Percentiles rank a stretch among this genome's conserved stretches.
These are phyloP conservation scores for Struthidea cinerea DNA, from an alignment of 2,113 vertebrate genomes.

Conservation along the genomic window DNA sequence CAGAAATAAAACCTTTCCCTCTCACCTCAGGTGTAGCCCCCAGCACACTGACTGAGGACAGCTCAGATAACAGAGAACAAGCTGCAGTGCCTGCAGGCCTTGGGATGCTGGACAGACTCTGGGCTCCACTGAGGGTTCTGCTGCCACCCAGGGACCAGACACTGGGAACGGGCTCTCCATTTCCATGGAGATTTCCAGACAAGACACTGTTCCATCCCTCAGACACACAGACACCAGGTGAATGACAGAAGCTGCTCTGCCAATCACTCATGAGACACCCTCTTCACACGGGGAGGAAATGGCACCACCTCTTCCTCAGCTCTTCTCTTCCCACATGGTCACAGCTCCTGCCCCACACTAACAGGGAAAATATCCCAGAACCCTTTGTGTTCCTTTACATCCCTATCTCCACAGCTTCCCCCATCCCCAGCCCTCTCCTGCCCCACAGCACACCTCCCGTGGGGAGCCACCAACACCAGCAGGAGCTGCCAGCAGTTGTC, in stretches of 20 bases:
- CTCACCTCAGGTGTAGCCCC: neutral
- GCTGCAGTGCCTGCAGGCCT: neutral
- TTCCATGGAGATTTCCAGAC: neutral
- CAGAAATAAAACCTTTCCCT: neutral
- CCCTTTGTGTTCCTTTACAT: neutral
- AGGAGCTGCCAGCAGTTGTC: neutral
- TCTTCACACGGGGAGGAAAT: neutral
- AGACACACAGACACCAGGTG: neutral
- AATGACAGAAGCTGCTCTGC: neutral
- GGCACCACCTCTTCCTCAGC: neutral
- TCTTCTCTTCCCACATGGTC: neutral
- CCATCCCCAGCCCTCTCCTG: neutral
- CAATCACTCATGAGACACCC: neutral
- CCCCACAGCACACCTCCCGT: neutral
- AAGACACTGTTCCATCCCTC: neutral
- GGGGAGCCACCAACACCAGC: neutral
- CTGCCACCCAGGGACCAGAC: neutral
- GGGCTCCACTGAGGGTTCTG: neutral
- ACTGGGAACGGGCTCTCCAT: neutral
- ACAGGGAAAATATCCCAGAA: neutral
- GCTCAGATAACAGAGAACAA: neutral
- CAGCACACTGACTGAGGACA: neutral
- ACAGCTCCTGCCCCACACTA: neutral
- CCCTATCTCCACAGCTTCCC: neutral
- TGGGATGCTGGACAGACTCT: neutral